Conservation (phyloP, 2,888 invertebrate species). For the Dione juno region DNA sequence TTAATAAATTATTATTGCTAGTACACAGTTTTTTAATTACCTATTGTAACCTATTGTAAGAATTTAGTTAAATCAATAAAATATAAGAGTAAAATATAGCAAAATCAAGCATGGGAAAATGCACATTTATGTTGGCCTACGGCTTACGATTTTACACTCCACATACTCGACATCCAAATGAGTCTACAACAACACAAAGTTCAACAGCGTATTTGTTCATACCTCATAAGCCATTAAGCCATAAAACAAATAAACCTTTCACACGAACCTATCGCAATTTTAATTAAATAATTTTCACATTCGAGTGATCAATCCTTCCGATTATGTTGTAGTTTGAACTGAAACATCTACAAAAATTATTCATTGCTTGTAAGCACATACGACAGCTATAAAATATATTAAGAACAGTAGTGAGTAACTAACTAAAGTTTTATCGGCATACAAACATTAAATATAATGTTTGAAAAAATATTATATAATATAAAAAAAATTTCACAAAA, state of each 20-base stretch:
- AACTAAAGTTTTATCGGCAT: too few species aligned
- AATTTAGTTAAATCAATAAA: neutral
- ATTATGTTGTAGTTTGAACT: constrained; percentile 2
- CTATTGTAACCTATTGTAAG: neutral
- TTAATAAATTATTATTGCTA: neutral
- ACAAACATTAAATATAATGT: neutral
- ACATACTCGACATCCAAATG: constrained; percentile 19
- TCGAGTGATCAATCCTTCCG: constrained; percentile 15
- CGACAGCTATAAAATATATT: neutral
- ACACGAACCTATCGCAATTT: constrained; percentile 22
- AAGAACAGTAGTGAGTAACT: too few species aligned
- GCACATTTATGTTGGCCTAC: constrained; percentile 32
- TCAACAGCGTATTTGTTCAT: constrained; percentile 1
- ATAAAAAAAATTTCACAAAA: too few species aligned
- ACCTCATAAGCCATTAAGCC: too few species aligned
- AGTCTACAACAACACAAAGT: constrained; percentile 14
- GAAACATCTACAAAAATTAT: neutral
- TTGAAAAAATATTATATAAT: neutral
- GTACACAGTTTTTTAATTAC: neutral
- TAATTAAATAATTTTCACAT: constrained; percentile 27
- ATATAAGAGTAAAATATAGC: constrained; percentile 1
- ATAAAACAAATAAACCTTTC: neutral
- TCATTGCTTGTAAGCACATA: neutral
- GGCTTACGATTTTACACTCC: constrained; percentile 32
- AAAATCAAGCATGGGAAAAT: constrained; percentile 30